These are phyloP conservation scores for Tapirus indicus DNA, from an alignment of 2,797 vertebrate species.

Conservation along the genomic window DNA sequence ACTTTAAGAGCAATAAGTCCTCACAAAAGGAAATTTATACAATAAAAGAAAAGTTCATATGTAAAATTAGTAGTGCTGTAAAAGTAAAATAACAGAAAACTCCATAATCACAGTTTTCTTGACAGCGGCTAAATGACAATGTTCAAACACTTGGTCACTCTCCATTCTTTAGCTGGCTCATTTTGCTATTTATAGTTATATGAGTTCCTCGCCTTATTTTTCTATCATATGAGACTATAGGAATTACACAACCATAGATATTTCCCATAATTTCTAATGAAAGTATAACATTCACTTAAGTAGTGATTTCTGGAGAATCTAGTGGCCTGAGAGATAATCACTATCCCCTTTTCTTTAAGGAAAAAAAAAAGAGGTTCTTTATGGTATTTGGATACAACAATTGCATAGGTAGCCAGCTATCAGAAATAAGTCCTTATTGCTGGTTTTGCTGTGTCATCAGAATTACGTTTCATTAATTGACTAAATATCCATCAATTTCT, in stretches of 20 bases:
- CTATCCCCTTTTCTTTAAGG: background rate
- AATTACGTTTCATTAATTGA: background rate
- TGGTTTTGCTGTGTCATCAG: background rate
- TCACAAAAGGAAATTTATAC: background rate
- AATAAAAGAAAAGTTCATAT: conserved; percentile 27
- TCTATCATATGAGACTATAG: background rate
- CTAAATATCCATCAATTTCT: background rate
- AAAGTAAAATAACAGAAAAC: background rate
- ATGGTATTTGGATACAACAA: background rate
- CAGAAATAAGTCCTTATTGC: conserved; percentile 22
- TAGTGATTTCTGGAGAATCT: background rate
- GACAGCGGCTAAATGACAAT: background rate
- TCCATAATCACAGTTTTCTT: background rate
- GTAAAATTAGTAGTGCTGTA: background rate
- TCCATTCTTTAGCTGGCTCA: background rate
- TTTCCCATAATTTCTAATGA: background rate
- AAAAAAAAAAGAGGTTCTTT: background rate
- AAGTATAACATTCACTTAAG: background rate
- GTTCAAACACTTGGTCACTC: background rate
- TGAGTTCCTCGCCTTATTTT: background rate
- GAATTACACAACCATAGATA: background rate
- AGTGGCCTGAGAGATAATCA: background rate
- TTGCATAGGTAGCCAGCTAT: background rate
- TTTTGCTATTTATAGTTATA: background rate
- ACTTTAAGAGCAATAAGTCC: background rate